Evolutionary conservation across 2,888 invertebrate species (phyloP), one percentile per base, ranked within the genome.

Genomic region (Ectemnius lituratus): DNA sequence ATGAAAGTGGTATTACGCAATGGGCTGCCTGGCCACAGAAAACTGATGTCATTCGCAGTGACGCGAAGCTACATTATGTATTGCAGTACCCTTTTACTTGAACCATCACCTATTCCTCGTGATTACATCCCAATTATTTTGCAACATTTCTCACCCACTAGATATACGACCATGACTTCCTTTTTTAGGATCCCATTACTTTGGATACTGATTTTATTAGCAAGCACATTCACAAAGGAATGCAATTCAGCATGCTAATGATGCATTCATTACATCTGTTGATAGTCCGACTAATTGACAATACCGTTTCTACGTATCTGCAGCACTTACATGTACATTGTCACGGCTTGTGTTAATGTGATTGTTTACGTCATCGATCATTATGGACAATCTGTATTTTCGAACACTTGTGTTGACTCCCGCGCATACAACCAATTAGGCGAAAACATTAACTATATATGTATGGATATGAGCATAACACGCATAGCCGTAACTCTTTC

Each of bases 1-100:
- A 86, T 83, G 84, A 86, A 84, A 86, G 79, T 71, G 14, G 70
- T 59, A 73, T 84, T 74, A 76, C 71, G 79, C 75, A 80, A 84
- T 5, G 52, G 52, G 23, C 58, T 23, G 62, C 65, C 57, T 37
- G 70, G 60, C 61, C 63, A 62, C 37, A 11, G 45, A 72, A 56
- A 18, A 70, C 59, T 84, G 78, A 84, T 67, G 73, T 86, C 86
- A 85, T 8, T 14, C 4, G 59, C 58, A 37, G 62, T 71, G 61
- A 66, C 64, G 60, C 45, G 58, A 23, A 65, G 1, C 14, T 14
- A 8, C 20, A 65, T 70, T 66, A 65, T 63, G 62, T 52, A 20
- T 2, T 5, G 0, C 11, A 23, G 11, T 37, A 37, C 37, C 37
- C 52, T 58, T 67, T 65, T 67, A 37, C 13, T 47, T 16, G 73